Conservation (phyloP, 2,797 vertebrate genomes). For the Notamacropus eugenii region DNA sequence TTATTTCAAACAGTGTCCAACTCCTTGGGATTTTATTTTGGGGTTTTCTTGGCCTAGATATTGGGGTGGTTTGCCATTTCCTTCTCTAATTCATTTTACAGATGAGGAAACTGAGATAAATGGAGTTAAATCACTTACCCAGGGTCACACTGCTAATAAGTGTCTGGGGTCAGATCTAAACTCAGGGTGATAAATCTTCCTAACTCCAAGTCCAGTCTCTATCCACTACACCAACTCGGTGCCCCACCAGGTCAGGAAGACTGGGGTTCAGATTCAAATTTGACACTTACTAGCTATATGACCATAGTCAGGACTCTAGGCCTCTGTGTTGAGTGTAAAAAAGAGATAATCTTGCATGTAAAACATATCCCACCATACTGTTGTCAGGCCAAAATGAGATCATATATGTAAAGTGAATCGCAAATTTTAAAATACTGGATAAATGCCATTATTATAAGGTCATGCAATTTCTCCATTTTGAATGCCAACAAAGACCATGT, state of each 20-base stretch:
- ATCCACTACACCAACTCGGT: background rate
- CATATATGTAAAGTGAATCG: background rate
- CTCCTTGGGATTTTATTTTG: background rate
- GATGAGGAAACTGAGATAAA: background rate
- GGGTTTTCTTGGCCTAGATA: background rate
- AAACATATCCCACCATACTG: background rate
- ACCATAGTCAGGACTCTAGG: background rate
- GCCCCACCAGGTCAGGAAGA: background rate
- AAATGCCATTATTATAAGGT: background rate
- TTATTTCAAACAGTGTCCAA: background rate
- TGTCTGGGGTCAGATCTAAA: background rate
- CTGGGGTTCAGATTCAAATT: background rate
- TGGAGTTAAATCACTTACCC: background rate
- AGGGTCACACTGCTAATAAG: background rate
- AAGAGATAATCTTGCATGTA: background rate
- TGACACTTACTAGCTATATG: background rate
- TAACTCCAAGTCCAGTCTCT: background rate
- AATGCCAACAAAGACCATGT: background rate
- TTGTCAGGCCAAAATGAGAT: background rate
- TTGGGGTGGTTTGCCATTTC: background rate
- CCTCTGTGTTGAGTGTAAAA: background rate
- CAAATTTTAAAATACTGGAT: background rate
- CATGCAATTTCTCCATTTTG: background rate
- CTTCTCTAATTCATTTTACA: background rate
- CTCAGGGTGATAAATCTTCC: background rate